Base-by-base conservation (phyloP, 2,113 vertebrate species). In the Felis catus region DNA sequence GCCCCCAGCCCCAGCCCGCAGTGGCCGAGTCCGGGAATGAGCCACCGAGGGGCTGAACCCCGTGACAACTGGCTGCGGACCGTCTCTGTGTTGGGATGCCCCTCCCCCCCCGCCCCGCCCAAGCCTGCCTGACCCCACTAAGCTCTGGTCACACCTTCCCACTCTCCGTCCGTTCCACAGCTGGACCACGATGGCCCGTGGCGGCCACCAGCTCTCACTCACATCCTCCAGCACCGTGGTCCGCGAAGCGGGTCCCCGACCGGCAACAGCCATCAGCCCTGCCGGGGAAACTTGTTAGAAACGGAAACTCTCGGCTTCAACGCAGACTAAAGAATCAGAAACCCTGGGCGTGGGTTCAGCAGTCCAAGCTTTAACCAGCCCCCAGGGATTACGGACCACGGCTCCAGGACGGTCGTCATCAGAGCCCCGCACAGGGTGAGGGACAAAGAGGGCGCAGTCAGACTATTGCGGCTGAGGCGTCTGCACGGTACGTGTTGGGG, bases 401-500 rank as follows among this genome's bases (percentile, higher is more conserved):
- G 36, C 8, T 16, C 36, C 5, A 5, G 19, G n/a, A 74, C 19
- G 1, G 9, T 18, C 33, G 7, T 13, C 33, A 13, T 73, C 15
- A 0, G 78, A 29, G 70, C 41, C 18, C 48, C 9, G 1, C 73
- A 66, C 27, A 14, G 55, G 21, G 4, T 3, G 3, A 11, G 66
- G 65, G 25, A 73, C 76, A 18, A 9, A 1, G 7, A 7, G 27
- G 10, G 55, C 12, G 1, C 45, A 45, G 16, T 1, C 8, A 58
- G n/a, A 9, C 11, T 11, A 5, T 1, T 7, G 39, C 3, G 12
- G 55, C 55, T 1, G 7, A 94, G 68, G 13, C n/a, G 0, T 31
- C 45, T 5, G 27, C 19, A 8, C 39, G 31, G 23, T 21, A 16
- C 7, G 16, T 53, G 8, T 9, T 45, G 29, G 63, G 41, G 68